These are phyloP conservation scores for Resseliella maxima DNA, from an alignment of 2,888 invertebrate species.

Conservation along the genomic window DNA sequence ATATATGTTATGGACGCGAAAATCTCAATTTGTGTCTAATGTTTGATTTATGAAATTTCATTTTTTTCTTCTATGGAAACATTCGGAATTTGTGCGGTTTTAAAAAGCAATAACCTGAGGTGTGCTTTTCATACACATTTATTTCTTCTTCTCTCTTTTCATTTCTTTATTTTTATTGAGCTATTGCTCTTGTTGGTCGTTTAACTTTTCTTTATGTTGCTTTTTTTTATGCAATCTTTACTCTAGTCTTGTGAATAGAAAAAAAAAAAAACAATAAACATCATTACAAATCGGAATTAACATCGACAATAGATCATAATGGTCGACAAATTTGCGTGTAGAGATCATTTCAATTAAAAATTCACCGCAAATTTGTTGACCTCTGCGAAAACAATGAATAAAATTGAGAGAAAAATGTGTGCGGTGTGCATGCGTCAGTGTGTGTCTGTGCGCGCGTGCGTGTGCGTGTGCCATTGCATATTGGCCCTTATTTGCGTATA, in stretches of 20 bases:
- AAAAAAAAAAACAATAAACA: neutral
- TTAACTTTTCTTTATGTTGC: neutral
- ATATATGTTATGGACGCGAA: neutral
- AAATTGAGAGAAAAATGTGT: neutral
- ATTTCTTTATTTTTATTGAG: too few relatives aligned
- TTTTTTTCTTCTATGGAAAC: neutral
- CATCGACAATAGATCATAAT: constrained; percentile 33
- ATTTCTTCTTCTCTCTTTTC: too few relatives aligned
- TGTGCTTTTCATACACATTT: neutral
- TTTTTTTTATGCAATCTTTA: neutral
- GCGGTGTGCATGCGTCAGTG: too few relatives aligned
- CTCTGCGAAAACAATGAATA: neutral
- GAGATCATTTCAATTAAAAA: neutral
- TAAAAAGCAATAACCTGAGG: constrained; percentile 3
- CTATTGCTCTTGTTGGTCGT: neutral
- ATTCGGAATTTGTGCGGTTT: neutral
- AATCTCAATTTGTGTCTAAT: neutral
- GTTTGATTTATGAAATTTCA: neutral
- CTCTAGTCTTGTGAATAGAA: neutral
- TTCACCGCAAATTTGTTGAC: neutral
- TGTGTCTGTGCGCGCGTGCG: too few relatives aligned
- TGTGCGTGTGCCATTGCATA: neutral
- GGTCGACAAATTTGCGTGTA: neutral
- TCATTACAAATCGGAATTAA: neutral
- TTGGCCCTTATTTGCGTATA: constrained; percentile 17